A percentile compares a stretch with the other conserved stretches of the same genome.
Evolutionary conservation across 2,888 invertebrate genomes (phyloP).

Genomic region (Pyrgus malvae): DNA sequence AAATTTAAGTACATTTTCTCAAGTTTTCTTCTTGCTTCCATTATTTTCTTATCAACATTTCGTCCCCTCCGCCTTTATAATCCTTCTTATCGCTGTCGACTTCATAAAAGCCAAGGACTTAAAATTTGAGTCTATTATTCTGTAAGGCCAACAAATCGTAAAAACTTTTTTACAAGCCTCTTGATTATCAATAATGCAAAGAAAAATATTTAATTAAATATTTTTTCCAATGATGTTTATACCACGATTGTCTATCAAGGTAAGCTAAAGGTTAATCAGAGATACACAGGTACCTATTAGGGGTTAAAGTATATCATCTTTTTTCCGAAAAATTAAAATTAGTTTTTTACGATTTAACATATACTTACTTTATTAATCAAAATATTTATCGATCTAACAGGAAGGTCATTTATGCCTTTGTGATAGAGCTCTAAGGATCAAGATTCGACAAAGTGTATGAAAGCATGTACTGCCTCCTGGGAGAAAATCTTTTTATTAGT

Average conservation of each 20-base stretch:
- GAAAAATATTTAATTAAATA: not conserved
- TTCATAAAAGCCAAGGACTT: conserved; percentile 66
- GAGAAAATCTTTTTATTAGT: no score
- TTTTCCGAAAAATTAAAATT: no score
- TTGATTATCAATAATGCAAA: conserved; percentile 45
- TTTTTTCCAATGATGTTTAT: not conserved
- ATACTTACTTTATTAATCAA: no score
- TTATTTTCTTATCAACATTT: conserved; percentile 70
- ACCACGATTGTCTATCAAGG: not conserved
- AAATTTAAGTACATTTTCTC: not conserved
- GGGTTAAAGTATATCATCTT: no score
- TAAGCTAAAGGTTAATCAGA: not conserved
- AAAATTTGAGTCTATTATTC: conserved; percentile 67
- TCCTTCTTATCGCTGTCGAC: conserved; percentile 67
- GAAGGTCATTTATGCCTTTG: no score
- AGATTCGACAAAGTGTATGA: no score
- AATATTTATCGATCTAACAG: no score
- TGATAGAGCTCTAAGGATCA: no score
- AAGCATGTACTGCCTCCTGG: no score
- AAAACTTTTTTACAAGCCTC: conserved; percentile 49
- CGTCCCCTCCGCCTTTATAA: conserved; percentile 66
- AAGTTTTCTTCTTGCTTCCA: conserved; percentile 59
- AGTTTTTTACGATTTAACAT: no score
- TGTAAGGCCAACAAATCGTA: conserved; percentile 55
- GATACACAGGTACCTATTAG: no score